Evolutionary conservation across 2,113 vertebrate genomes (phyloP).

Genomic region (Montifringilla adamsi): DNA sequence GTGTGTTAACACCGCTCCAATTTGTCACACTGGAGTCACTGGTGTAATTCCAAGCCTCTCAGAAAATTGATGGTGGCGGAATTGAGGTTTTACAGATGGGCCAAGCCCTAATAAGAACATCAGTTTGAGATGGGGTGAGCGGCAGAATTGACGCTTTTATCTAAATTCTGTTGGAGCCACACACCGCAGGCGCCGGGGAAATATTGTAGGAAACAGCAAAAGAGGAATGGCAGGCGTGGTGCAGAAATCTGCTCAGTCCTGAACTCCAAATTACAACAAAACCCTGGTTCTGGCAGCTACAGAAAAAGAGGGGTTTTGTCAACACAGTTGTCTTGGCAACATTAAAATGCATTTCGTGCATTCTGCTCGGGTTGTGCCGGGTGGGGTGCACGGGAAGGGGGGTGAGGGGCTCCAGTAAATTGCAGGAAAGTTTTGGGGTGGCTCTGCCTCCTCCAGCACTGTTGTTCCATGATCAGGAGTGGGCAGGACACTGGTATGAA

Average conservation of each 20-base stretch:
- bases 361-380: neutral
- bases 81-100: constrained; percentile 44
- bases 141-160: constrained; percentile 4
- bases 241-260: constrained; percentile 17
- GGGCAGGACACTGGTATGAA: neutral
- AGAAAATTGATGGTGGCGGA: neutral
- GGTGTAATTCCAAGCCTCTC: neutral
- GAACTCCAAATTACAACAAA: constrained; percentile 29
- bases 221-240: neutral
- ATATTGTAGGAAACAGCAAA: neutral
- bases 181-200: neutral
- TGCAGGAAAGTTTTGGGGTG: neutral
- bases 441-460: neutral
- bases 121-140: neutral
- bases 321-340: constrained; percentile 46
- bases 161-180: neutral
- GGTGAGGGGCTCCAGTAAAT: neutral
- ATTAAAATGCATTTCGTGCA: neutral
- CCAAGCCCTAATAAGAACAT: constrained; percentile 29
- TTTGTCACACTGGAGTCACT: constrained; percentile 5
- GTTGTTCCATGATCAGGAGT: rapidly evolving
- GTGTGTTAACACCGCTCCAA: neutral
- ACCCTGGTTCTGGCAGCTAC: neutral
- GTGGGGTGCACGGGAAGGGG: neutral
- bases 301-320: neutral